Base-by-base conservation (phyloP, 2,113 vertebrate genomes). In the Tenebrosternarchus preto region DNA sequence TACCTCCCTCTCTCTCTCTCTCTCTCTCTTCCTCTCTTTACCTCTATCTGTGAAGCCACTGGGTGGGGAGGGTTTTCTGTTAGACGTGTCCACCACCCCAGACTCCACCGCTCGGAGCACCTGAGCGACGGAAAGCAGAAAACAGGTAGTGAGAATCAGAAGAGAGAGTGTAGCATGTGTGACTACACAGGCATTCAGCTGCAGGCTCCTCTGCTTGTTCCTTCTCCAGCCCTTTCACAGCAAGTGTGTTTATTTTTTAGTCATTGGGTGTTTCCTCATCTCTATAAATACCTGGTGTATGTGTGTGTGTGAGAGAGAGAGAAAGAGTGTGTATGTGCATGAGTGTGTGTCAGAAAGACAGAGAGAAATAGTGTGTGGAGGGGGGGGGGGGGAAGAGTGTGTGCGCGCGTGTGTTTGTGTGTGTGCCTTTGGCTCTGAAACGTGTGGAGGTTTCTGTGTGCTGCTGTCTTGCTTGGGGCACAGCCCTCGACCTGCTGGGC, bases 91-190 rank as follows among this genome's bases (percentile, higher is more conserved):
- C 73, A 73, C 55, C 77, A 73, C 55, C 77, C 60, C 61, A 85
- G 77, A 80, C 61, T 9, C 46, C 39, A 59, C 64, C 70, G 43
- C 72, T 76, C 66, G 73, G 31, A 64, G 59, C 78, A 85, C 78
- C 84, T 83, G 84, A 85, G 77, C 27, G 74, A 63, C 25, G 73
- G 70, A 81, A 71, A 78, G 64, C 63, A 83, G 74, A 83, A 83
- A 85, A 83, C 76, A 67, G 84, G 84, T 85, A 85, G 84, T 85
- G 79, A 85, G 72, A 85, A 85, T 75, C 84, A 85, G 81, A 85
- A 85, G 82, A 74, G 82, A 81, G 82, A 85, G 76, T 81, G 66
- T 61, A 83, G 79, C 39, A 43, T 50, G 20, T 50, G 66, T 61
- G 61, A 73, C 55, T 63, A 57, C 56, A 22, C 69, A 82, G n/a